Evolutionary conservation across 2,797 vertebrate species (phyloP).

Genomic region (Nasua narica): DNA sequence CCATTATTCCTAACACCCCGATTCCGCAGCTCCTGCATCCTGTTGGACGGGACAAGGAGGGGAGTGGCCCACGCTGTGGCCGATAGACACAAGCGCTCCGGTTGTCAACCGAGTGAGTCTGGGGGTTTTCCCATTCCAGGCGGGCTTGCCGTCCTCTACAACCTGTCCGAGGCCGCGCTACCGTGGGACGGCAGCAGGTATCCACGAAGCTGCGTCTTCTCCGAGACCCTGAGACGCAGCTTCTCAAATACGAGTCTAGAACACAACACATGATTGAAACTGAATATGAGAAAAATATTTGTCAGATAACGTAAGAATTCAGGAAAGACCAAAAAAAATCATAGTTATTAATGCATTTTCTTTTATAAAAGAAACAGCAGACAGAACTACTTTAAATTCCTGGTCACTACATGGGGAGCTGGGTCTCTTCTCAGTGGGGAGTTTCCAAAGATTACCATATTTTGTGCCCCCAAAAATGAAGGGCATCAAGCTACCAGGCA

Average conservation of each 20-base stretch:
- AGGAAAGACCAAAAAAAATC: neutral
- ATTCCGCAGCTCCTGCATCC: too few species aligned
- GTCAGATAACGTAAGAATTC: neutral
- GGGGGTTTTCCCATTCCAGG: rapidly evolving
- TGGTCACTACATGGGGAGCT: too few species aligned
- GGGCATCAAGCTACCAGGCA: rapidly evolving
- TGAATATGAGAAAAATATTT: neutral
- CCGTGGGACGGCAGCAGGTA: rapidly evolving
- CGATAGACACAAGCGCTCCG: too few species aligned
- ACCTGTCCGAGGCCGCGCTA: rapidly evolving
- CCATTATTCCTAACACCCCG: neutral
- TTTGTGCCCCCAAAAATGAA: too few species aligned
- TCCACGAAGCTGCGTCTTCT: rapidly evolving
- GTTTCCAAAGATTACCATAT: neutral
- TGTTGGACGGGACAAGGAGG: neutral
- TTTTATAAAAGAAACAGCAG: neutral
- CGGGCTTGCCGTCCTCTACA: rapidly evolving
- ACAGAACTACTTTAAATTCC: neutral
- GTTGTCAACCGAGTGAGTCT: rapidly evolving
- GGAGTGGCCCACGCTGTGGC: rapidly evolving
- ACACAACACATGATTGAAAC: neutral
- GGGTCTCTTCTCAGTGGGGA: neutral
- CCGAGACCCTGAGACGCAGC: too few species aligned
- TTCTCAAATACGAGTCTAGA: neutral
- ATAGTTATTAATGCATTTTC: too few species aligned